These are phyloP conservation scores for Neotragus moschatus DNA, from an alignment of 2,113 vertebrate genomes.

Conservation along the genomic window DNA sequence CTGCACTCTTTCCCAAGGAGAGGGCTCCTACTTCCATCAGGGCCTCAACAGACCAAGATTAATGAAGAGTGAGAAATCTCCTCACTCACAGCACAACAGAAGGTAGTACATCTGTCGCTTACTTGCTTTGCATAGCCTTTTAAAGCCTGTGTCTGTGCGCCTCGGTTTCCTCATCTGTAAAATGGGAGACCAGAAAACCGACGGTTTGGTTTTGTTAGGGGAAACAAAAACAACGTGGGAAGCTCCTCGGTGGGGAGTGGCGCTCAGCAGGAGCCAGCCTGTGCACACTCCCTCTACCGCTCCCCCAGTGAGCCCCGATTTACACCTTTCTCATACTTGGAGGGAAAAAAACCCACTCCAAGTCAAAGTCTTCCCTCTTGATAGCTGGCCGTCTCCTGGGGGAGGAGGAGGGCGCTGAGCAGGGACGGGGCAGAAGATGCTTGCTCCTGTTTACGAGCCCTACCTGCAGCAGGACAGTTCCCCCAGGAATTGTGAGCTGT, in stretches of 20 bases:
- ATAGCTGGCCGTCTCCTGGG: accelerated
- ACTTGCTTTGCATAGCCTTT: background rate
- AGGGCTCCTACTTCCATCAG: background rate
- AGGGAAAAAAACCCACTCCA: background rate
- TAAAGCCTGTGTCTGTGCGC: accelerated
- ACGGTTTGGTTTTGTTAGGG: background rate
- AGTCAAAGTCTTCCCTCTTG: background rate
- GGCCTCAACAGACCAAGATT: background rate
- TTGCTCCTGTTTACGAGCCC: slow-evolving; percentile 26
- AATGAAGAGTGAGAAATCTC: background rate
- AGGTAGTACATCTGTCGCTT: background rate
- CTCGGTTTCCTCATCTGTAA: background rate
- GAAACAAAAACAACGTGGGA: background rate
- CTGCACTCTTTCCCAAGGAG: background rate
- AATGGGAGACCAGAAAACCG: background rate
- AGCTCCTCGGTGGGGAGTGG: background rate
- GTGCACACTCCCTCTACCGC: background rate
- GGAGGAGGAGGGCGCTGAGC: accelerated
- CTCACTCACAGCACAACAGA: background rate
- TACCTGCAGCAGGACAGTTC: slow-evolving; percentile 97
- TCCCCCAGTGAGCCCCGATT: background rate
- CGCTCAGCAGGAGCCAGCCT: background rate
- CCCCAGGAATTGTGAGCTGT: slow-evolving; percentile 97
- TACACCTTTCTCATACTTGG: background rate
- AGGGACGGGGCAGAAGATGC: background rate